Evolutionary conservation across 2,888 invertebrate genomes (phyloP), one percentile per base, ranked within the genome.

Genomic region (Caenorhabditis auriculariae): DNA sequence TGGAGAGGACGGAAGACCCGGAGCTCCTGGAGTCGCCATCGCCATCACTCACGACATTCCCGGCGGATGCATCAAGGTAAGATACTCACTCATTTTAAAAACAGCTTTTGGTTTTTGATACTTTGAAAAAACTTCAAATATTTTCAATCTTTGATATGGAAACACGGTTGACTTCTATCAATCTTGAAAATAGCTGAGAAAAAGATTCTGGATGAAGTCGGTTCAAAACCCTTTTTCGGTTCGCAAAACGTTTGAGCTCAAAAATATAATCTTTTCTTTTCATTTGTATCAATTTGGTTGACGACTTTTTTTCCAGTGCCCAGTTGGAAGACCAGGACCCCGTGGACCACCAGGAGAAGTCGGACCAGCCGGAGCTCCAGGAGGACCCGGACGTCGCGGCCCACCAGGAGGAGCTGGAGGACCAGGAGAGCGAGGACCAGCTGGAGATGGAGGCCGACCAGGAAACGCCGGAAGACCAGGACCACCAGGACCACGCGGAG

Each of bases 1-100:
- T 50, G 69, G 69, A 54, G 62, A 56, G 32, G 62, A 66, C 38
- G 69, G 69, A 54, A 59, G 57, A 26, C 63, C 60, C n/a, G 69
- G 69, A 58, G 60, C 63, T 38, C 41, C 60, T 19, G 69, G 69
- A 54, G 55, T 57, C 32, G 35, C 60, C 23, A 59, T 69, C 48
- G 63, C 63, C 37, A 60, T 59, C 28, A 62, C 62, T 26, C 66
- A 60, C 53, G 69, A 69, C 47, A 42, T 63, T 49, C 69, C 69
- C 58, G 69, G 69, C 29, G 69, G 69, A 24, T 69, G 69, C 57
- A 55, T 66, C 45, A 41, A 32, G 9, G n/a, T n/a, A n/a, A n/a
- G n/a, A n/a, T n/a, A n/a, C n/a, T n/a, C n/a, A n/a, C n/a, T n/a
- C n/a, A 12, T 32, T 32, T 32, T 9, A 32, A 32, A 32, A 32